These are phyloP conservation scores for Lacerta bilineata DNA, from an alignment of 2,797 vertebrate genomes.

Conservation along the genomic window DNA sequence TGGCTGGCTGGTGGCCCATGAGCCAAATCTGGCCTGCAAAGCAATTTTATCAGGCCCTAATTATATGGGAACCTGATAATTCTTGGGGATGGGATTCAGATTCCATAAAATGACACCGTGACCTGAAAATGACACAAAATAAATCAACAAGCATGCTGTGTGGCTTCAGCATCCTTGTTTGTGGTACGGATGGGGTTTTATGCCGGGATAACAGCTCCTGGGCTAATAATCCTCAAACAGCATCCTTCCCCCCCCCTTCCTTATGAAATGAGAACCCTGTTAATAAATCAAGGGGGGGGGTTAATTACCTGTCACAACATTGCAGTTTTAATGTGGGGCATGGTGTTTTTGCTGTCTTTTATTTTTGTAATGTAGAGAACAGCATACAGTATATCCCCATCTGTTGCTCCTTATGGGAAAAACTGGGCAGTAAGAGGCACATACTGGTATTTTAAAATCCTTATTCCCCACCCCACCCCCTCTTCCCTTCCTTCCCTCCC, in stretches of 20 bases:
- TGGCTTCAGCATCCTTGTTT: not conserved
- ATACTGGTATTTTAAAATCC: slow-evolving; percentile 42
- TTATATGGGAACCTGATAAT: not conserved
- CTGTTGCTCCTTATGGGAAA: slow-evolving; percentile 49
- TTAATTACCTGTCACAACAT: slow-evolving; percentile 62
- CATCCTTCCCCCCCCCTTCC: not conserved
- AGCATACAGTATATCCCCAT: not conserved
- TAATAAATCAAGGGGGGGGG: slow-evolving; percentile 53
- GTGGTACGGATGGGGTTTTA: not conserved
- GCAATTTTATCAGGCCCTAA: not conserved
- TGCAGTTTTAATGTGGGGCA: slow-evolving; percentile 45
- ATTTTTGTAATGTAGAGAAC: slow-evolving; percentile 43
- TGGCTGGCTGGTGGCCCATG: not conserved
- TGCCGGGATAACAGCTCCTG: too few species aligned
- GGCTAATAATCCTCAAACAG: not conserved
- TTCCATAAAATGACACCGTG: not conserved
- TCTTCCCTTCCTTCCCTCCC: slow-evolving; percentile 27
- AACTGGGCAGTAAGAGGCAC: not conserved
- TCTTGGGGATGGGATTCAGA: not conserved
- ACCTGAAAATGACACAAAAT: not conserved
- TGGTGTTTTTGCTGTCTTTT: slow-evolving; percentile 39
- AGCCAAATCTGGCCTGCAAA: not conserved
- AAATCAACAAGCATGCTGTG: not conserved
- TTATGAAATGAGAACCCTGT: slow-evolving; percentile 50
- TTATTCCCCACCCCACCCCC: slow-evolving; percentile 22